Evolutionary conservation across 1,140 invertebrate genomes (phyloP), one percentile per base, ranked within the genome.

Genomic region (Neodiprion lecontei): DNA sequence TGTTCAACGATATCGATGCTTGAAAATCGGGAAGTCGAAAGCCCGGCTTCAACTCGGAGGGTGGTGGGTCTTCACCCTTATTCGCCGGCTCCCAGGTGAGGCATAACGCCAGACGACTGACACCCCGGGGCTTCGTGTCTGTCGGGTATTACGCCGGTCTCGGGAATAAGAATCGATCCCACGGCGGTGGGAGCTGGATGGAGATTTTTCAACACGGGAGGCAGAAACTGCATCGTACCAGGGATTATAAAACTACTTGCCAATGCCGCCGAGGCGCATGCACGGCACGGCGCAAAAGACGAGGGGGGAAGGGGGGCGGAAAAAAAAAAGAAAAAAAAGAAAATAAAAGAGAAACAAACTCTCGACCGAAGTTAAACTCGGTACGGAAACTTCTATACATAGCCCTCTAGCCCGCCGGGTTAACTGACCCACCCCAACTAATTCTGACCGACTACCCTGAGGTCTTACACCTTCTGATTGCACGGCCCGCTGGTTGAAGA

Each of bases 111-210:
- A 11, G 40, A 47, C 67, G 40, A 69, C 67, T 21, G 23, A 69
- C 17, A 69, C 67, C 67, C 67, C 67, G 40, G 67, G 17, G 67
- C n/a, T 80, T 83, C 83, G 83, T 85, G 83, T 76, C 77, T 79
- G 77, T 77, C 77, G 77, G 82, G 79, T 81, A 85, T 85, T 85
- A 85, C 77, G 79, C 71, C 48, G 53, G 50, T 66, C 73, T 72
- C 77, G 76, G 77, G 77, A 83, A 83, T 80, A 78, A 82, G 79
- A 82, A 84, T 84, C 81, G 83, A 84, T 83, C 75, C 74, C 73
- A 61, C 53, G 69, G 65, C 5, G 28, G 28, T 40, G 28, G 28
- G 28, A 40, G 28, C 28, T 40, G 28, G 28, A 40, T 40, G 53
- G n/a, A 17, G 53, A 61, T 61, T 61, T 61, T 61, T 61, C 53